A percentile compares a stretch with the other conserved stretches of the same genome.
Conservation (phyloP, 2,113 vertebrate species). For the Bambusicola thoracicus region DNA sequence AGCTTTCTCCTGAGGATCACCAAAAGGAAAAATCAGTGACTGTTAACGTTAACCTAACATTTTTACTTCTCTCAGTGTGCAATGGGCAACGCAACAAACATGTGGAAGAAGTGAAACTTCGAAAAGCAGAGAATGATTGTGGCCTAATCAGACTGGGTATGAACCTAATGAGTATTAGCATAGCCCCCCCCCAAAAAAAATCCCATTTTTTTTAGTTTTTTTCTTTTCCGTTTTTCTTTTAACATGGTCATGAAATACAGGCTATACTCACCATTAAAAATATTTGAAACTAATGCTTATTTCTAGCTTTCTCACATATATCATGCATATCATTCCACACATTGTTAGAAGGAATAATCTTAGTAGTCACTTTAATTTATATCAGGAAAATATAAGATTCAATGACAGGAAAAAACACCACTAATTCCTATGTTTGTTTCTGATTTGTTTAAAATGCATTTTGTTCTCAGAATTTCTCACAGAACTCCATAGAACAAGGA, state of each 20-base stretch:
- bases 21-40: background rate
- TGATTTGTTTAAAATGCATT: background rate
- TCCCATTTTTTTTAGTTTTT: background rate
- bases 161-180: background rate
- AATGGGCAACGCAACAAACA: background rate
- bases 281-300: background rate
- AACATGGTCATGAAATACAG: background rate
- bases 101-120: background rate
- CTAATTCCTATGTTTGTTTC: fast-evolving
- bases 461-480: background rate
- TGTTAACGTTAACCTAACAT: background rate
- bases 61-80: background rate
- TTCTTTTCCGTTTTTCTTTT: fast-evolving
- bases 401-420: background rate
- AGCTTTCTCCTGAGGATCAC: background rate
- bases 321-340: background rate
- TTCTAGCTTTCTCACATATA: background rate
- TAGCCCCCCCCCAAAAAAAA: background rate
- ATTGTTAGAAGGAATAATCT: background rate
- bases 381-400: background rate
- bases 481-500: background rate
- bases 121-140: background rate
- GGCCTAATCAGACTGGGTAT: background rate
- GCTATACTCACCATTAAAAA: background rate
- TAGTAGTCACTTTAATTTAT: background rate